Evolutionary conservation across 2,888 invertebrate species (phyloP).

Genomic region (Dinocampus coccinellae): DNA sequence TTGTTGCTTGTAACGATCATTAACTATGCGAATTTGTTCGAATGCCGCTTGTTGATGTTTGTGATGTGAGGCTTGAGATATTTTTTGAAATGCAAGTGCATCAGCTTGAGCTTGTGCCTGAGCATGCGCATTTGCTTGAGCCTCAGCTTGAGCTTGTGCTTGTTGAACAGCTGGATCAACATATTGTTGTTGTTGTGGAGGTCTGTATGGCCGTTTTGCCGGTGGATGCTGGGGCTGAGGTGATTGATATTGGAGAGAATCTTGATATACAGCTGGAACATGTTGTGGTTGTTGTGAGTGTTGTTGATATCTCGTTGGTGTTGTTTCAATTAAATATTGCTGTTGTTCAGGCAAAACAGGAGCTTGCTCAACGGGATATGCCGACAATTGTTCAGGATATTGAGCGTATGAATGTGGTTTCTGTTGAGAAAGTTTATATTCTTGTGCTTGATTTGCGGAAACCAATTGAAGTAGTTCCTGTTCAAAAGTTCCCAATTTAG

Average conservation of each 20-base stretch:
- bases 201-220: constrained; percentile 49
- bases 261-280: constrained; percentile 19
- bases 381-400: constrained; percentile 54
- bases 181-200: constrained; percentile 53
- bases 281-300: constrained; percentile 30
- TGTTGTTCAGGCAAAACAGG: constrained; percentile 48
- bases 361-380: constrained; percentile 48
- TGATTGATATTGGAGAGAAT: constrained; percentile 41
- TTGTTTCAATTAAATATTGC: constrained; percentile 64
- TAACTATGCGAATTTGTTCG: constrained; percentile 61
- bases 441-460: constrained; percentile 63
- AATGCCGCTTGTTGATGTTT: constrained; percentile 61
- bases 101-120: constrained; percentile 62
- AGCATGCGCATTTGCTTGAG: constrained; percentile 48
- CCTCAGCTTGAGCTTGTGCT: constrained; percentile 47
- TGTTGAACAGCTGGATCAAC: constrained; percentile 46
- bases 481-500: constrained; percentile 63
- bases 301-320: constrained; percentile 54
- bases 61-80: constrained; percentile 60
- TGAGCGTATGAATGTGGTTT: constrained; percentile 49
- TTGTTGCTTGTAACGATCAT: constrained; percentile 58
- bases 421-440: constrained; percentile 55
- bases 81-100: constrained; percentile 63
- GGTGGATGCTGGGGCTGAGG: constrained; percentile 39
- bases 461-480: constrained; percentile 63